phyloP scores from a whole-genome alignment of 2,888 invertebrate species.

The Pemphredon lugubris region DNA sequence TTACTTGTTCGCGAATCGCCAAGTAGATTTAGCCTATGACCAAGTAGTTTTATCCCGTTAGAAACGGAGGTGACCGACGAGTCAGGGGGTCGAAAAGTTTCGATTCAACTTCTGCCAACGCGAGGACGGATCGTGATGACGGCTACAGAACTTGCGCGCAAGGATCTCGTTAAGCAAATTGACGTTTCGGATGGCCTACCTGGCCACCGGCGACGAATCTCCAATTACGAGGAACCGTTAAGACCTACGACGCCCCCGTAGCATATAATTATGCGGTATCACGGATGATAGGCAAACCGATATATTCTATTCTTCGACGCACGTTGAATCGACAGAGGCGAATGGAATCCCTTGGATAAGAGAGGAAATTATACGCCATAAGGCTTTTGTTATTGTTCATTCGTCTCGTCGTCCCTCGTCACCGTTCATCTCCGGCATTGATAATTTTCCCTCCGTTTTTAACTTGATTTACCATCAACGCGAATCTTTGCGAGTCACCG shows the following conservation, averaged over 20 bases:
- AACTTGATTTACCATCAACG: too few relatives aligned
- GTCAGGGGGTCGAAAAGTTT: conserved; percentile 17
- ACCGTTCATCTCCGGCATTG: too few relatives aligned
- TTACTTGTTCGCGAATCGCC: too few relatives aligned
- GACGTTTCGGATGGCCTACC: conserved; percentile 56
- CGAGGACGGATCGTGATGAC: conserved; percentile 25
- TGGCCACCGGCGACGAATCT: conserved; percentile 57
- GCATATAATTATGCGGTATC: conserved; percentile 49
- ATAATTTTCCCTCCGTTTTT: too few relatives aligned
- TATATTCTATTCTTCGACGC: background rate
- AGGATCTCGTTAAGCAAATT: conserved; percentile 59
- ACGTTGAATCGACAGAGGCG: background rate
- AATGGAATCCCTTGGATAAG: background rate
- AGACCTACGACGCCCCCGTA: conserved; percentile 8
- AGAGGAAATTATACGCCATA: conserved; percentile 29
- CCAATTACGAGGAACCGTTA: conserved; percentile 9
- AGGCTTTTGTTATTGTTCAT: background rate
- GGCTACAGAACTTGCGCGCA: conserved; percentile 34
- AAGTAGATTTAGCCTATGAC: too few relatives aligned
- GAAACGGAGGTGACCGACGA: conserved; percentile 15
- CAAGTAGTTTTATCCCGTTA: too few relatives aligned
- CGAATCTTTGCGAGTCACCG: too few relatives aligned
- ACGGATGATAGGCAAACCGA: conserved; percentile 22
- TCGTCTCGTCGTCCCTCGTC: too few relatives aligned
- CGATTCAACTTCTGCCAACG: conserved; percentile 52